Conservation (phyloP, 2,113 vertebrate species). For the Mus pahari region DNA sequence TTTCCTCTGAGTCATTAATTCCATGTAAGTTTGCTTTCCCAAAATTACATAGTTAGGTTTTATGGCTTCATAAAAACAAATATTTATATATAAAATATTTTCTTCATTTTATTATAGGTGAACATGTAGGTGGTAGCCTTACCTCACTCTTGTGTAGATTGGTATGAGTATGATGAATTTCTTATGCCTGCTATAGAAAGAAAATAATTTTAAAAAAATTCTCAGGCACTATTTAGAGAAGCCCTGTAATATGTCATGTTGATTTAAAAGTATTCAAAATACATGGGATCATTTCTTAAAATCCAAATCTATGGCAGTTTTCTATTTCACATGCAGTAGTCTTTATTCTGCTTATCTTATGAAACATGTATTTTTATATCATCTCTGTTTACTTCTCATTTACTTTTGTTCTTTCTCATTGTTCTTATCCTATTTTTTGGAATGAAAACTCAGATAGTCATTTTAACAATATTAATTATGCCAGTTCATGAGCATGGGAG, state of each 20-base stretch:
- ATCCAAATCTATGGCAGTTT: background rate
- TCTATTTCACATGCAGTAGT: background rate
- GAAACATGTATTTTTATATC: background rate
- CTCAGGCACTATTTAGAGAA: background rate
- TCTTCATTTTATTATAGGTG: background rate
- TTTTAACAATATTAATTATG: background rate
- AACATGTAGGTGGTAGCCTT: background rate
- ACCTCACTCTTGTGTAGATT: background rate
- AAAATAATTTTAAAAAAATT: background rate
- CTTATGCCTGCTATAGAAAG: background rate
- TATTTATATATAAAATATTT: background rate
- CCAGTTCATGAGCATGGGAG: too few relatives aligned
- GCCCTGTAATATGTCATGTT: background rate
- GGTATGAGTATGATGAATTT: background rate
- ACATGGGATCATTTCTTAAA: background rate
- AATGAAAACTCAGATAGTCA: background rate
- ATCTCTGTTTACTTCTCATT: background rate
- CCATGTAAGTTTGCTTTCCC: background rate
- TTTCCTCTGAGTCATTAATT: background rate
- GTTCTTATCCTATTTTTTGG: background rate
- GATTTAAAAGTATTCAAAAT: background rate
- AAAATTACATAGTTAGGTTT: background rate
- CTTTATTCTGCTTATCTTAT: background rate
- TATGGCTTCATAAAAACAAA: background rate
- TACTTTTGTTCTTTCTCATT: background rate